phyloP scores from a whole-genome alignment of 2,797 vertebrate species.

The Sphenodon punctatus region DNA sequence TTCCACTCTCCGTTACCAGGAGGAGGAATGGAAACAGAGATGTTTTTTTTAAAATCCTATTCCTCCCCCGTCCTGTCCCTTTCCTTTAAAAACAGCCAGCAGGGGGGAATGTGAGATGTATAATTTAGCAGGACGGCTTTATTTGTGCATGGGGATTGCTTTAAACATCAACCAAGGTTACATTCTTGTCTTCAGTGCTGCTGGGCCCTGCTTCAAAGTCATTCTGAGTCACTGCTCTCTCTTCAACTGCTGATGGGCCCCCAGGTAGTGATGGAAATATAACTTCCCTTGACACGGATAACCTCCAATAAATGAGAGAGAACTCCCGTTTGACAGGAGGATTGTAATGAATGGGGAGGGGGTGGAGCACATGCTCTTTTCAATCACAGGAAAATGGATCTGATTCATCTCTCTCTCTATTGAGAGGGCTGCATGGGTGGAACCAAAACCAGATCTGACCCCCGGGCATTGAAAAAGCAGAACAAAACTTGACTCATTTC shows the following conservation, averaged over 20 bases:
- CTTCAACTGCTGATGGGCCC: slow-evolving; percentile 61
- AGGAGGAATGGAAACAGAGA: fast-evolving
- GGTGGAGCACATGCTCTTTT: background rate
- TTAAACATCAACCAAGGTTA: slow-evolving; percentile 46
- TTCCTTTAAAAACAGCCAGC: slow-evolving; percentile 30
- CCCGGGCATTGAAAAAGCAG: slow-evolving; percentile 33
- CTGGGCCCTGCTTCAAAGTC: slow-evolving; percentile 59
- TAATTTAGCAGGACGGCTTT: slow-evolving; percentile 37
- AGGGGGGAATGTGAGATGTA: slow-evolving; percentile 18
- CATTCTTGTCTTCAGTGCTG: slow-evolving; percentile 40
- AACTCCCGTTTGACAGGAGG: slow-evolving; percentile 23
- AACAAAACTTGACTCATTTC: slow-evolving; percentile 46
- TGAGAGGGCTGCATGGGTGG: background rate
- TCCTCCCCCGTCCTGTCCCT: background rate
- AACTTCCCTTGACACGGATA: slow-evolving; percentile 61
- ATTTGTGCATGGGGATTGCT: slow-evolving; percentile 20
- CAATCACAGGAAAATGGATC: background rate
- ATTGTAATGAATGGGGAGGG: background rate
- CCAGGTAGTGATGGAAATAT: slow-evolving; percentile 58
- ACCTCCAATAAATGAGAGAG: slow-evolving; percentile 49
- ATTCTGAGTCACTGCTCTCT: slow-evolving; percentile 60
- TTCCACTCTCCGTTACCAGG: slow-evolving; percentile 36
- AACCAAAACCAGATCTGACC: background rate
- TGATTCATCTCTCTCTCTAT: slow-evolving; percentile 31
- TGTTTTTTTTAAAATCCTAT: background rate